Evolutionary conservation across 2,797 vertebrate species (phyloP), one percentile per base, ranked within the genome.

Genomic region (Octomys mimax): DNA sequence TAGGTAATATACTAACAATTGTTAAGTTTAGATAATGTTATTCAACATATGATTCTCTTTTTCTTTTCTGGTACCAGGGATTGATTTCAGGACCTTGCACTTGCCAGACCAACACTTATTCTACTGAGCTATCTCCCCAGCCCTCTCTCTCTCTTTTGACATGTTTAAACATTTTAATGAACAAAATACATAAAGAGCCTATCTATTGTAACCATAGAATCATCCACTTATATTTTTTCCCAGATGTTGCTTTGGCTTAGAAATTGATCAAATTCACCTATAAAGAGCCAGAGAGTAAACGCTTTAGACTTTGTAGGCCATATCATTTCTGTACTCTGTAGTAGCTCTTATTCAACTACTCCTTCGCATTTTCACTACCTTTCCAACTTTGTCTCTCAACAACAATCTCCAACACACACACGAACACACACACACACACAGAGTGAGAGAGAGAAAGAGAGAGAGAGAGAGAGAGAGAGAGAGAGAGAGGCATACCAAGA

Each of bases 1-100:
- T 77, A 61, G 11, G 87, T 18, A 95, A 96, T 91, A 95, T 95
- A 91, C 28, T 89, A 91, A 73, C 26, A 94, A 78, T 61, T 79
- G 2, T 91, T 84, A 92, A 70, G 87, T 84, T 95, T 79, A 82
- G 6, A 31, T 88, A 26, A 71, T 66, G 3, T 3, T 94, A 90
- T 54, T 96, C 42, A 70, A 19, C 82, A 57, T 62, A 78, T 18
- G 68, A 54, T 61, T 46, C 71, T 80, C 9, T 42, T 42, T 42
- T 42, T 42, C 42, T 6, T 42, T 6, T 42, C 42, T 4, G 5
- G 42, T 42, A 42, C 42, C 42, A 42, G 42, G 5, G 42, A 42
- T 42, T 42, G 42, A 42, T 5, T 42, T 42, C 42, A 42, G 42
- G 42, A 42, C 42, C 4, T 42, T 42, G 42, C 42, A 42, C 3